A percentile compares a stretch with the other conserved stretches of the same genome.
These are phyloP conservation scores for Hylaeus volcanicus DNA, from an alignment of 1,140 invertebrate genomes.

Conservation along the genomic window DNA sequence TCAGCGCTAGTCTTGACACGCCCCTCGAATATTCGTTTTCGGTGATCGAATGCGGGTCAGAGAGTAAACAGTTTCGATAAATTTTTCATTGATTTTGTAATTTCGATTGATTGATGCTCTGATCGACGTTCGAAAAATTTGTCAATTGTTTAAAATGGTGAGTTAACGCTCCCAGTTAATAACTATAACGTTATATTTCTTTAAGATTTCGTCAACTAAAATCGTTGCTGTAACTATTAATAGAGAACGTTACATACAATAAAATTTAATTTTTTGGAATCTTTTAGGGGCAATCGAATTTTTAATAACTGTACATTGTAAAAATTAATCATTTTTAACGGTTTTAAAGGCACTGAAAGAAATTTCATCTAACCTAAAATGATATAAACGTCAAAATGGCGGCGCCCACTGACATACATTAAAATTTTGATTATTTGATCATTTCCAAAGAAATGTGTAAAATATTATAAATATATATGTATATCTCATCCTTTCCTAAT, in stretches of 20 bases:
- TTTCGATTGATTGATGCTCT: slow-evolving; percentile 42
- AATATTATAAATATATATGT: neutral
- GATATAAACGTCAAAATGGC: slow-evolving; percentile 46
- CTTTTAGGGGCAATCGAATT: neutral
- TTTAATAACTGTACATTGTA: neutral
- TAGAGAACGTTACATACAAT: neutral
- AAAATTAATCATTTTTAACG: neutral
- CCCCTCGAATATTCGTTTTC: slow-evolving; percentile 50
- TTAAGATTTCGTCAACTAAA: neutral
- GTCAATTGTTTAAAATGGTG: slow-evolving; percentile 37
- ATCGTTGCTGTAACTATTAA: neutral
- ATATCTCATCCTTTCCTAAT: neutral
- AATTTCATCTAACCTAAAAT: slow-evolving; percentile 29
- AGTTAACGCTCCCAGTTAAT: slow-evolving; percentile 14
- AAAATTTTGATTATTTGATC: slow-evolving; percentile 16
- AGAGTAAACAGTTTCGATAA: slow-evolving; percentile 42
- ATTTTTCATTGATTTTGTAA: slow-evolving; percentile 46
- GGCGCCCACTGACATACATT: slow-evolving; percentile 22
- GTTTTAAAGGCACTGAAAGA: neutral
- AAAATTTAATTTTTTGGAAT: neutral
- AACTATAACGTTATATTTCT: neutral
- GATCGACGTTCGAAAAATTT: slow-evolving; percentile 12
- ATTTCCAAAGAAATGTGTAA: neutral
- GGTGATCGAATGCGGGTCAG: slow-evolving; percentile 43
- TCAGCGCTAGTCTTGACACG: slow-evolving; percentile 40